Percentiles rank a stretch among this genome's conserved stretches.
Evolutionary conservation across 2,888 invertebrate species (phyloP).

Genomic region (Cheilosia grossa): DNA sequence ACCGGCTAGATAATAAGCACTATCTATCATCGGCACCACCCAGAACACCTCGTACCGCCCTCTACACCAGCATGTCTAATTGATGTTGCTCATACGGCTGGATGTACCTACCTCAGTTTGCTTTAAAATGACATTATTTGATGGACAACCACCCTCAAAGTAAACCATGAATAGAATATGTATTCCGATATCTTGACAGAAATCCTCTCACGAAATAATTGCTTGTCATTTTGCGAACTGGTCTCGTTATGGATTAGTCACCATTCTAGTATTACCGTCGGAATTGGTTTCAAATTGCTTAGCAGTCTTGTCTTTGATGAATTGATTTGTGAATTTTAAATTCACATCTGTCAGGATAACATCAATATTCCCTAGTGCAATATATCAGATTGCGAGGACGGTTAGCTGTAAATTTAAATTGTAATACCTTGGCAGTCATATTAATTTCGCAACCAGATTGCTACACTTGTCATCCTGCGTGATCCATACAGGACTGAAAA

Average conservation of each 20-base stretch:
- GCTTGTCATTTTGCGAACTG: conserved; percentile 44
- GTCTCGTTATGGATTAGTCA: conserved; percentile 30
- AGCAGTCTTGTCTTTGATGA: conserved; percentile 32
- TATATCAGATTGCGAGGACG: conserved; percentile 29
- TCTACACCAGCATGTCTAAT: conserved; percentile 13
- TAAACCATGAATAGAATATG: conserved; percentile 16
- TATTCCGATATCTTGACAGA: conserved; percentile 50
- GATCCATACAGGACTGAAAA: conserved; percentile 35
- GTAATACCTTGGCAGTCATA: conserved; percentile 46
- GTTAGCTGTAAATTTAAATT: conserved; percentile 37
- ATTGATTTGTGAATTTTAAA: conserved; percentile 65
- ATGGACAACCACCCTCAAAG: conserved; percentile 44
- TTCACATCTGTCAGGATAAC: conserved; percentile 57
- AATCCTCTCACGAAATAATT: conserved; percentile 51
- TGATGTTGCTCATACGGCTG: conserved; percentile 56
- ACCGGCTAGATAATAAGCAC: conserved; percentile 11
- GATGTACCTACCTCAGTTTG: conserved; percentile 9
- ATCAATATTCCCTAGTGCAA: conserved; percentile 30
- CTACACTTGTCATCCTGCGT: conserved; percentile 38
- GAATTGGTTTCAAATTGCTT: conserved; percentile 9
- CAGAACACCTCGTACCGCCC: background rate
- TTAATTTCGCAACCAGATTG: conserved; percentile 52
- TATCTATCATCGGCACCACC: background rate
- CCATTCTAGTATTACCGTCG: background rate
- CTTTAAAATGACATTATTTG: conserved; percentile 33